Base-by-base conservation (phyloP, 2,797 vertebrate species). In the Salarias fasciatus region DNA sequence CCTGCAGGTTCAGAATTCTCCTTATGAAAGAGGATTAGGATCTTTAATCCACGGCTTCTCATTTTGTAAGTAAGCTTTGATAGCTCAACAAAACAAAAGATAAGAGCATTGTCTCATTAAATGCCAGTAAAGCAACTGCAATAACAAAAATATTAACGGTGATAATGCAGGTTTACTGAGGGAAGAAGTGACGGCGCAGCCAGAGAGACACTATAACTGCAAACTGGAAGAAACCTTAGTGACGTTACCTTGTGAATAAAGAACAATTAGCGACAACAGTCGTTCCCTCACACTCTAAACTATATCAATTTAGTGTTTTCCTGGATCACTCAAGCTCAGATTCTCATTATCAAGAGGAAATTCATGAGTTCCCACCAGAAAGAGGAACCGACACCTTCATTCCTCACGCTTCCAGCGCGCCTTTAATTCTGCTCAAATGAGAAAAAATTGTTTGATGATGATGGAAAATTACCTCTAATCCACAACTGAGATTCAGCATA, bases 351-450 rank as follows among this genome's bases (percentile, higher is more conserved):
- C n/a, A n/a, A n/a, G n/a, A n/a, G n/a, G n/a, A n/a, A n/a, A n/a
- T n/a, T n/a, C n/a, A n/a, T n/a, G n/a, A n/a, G n/a, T n/a, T n/a
- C n/a, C n/a, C n/a, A n/a, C n/a, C n/a, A n/a, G n/a, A n/a, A n/a
- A n/a, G n/a, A n/a, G n/a, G n/a, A n/a, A n/a, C n/a, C n/a, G n/a
- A n/a, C n/a, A n/a, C n/a, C n/a, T n/a, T n/a, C n/a, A n/a, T 37
- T 48, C 8, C 56, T 69, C 48, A 43, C 56, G 11, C 42, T 15
- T 53, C 24, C 59, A 75, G 59, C 7, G 59, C 7, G n/a, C 61
- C 58, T 72, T 78, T 43, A 42, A 40, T 11, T 54, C 5, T 11
- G 18, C 3, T 33, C 35, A 46, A 69, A 75, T 71, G 47, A 67
- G 24, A 14, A 51, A 56, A 67, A 33, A 2, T 13, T 5, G 47